Evolutionary conservation across 2,797 vertebrate genomes (phyloP).

Genomic region (Pampus argenteus): DNA sequence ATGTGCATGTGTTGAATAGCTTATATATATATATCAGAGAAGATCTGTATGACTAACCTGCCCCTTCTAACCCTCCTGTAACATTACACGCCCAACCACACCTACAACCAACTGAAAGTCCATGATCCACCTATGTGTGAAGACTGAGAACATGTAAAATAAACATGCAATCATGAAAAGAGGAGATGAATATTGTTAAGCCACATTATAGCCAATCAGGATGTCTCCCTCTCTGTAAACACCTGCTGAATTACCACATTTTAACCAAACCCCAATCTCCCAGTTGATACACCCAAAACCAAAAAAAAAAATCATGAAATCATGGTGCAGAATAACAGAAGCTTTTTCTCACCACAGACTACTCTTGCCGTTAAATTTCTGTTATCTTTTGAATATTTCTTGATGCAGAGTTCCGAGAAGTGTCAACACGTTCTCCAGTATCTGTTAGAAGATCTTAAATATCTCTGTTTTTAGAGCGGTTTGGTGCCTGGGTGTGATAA

Average conservation of each 20-base stretch:
- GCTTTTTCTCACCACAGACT: neutral
- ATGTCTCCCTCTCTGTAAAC: too few species aligned
- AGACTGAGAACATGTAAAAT: neutral
- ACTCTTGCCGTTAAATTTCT: neutral
- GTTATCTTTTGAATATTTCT: neutral
- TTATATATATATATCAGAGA: too few species aligned
- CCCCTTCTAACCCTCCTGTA: too few species aligned
- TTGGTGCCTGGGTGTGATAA: neutral
- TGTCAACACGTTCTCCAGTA: neutral
- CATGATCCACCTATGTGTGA: neutral
- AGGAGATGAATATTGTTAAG: too few species aligned
- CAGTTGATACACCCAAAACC: neutral
- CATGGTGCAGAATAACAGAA: constrained; percentile 15
- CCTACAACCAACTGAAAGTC: too few species aligned
- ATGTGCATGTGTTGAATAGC: neutral
- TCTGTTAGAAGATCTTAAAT: constrained; percentile 7
- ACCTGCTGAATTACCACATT: neutral
- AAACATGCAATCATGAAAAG: too few species aligned
- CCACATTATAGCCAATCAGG: too few species aligned
- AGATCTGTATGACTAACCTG: too few species aligned
- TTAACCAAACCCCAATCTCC: neutral
- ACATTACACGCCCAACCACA: too few species aligned
- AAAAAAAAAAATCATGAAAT: constrained; percentile 3
- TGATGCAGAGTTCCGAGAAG: constrained; percentile 15
- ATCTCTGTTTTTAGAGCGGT: neutral